These are phyloP conservation scores for Erebia ligea DNA, from an alignment of 2,888 invertebrate genomes.

Conservation along the genomic window DNA sequence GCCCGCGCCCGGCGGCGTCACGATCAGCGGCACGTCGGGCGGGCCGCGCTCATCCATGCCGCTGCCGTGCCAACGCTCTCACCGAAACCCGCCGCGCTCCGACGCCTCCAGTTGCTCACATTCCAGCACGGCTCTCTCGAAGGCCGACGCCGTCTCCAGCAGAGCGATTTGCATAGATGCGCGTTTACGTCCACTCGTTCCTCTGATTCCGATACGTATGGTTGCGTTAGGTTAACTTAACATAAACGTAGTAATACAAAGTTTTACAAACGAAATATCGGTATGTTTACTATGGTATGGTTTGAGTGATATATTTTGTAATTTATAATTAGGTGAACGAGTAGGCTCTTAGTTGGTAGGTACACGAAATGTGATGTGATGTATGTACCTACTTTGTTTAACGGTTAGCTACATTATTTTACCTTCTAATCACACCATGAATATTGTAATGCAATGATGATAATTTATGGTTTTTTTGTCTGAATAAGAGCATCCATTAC, in stretches of 20 bases:
- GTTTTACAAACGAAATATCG: slow-evolving; percentile 40
- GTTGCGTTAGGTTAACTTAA: slow-evolving; percentile 48
- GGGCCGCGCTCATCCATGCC: slow-evolving; percentile 84
- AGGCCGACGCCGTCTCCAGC: slow-evolving; percentile 75
- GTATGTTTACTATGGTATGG: slow-evolving; percentile 68
- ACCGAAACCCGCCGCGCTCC: slow-evolving; percentile 78
- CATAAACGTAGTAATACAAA: slow-evolving; percentile 44
- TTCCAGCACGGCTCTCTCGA: slow-evolving; percentile 76
- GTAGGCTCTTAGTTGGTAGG: not conserved
- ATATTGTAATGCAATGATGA: slow-evolving; percentile 16
- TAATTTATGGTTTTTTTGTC: slow-evolving; percentile 5
- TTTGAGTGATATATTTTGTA: slow-evolving; percentile 47
- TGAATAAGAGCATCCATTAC: slow-evolving; percentile 12
- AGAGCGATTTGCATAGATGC: slow-evolving; percentile 80
- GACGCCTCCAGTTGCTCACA: slow-evolving; percentile 75
- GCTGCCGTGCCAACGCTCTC: slow-evolving; percentile 82
- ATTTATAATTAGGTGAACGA: slow-evolving; percentile 3
- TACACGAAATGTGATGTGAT: not conserved
- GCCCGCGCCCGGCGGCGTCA: slow-evolving; percentile 68
- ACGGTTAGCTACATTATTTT: slow-evolving; percentile 7
- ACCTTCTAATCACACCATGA: slow-evolving; percentile 18
- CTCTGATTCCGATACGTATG: slow-evolving; percentile 57
- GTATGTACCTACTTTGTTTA: not conserved
- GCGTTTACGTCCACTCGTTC: slow-evolving; percentile 56
- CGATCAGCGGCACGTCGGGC: slow-evolving; percentile 75